Base-by-base conservation (phyloP, 2,797 vertebrate genomes). In the Phrynocephalus guinanensis region DNA sequence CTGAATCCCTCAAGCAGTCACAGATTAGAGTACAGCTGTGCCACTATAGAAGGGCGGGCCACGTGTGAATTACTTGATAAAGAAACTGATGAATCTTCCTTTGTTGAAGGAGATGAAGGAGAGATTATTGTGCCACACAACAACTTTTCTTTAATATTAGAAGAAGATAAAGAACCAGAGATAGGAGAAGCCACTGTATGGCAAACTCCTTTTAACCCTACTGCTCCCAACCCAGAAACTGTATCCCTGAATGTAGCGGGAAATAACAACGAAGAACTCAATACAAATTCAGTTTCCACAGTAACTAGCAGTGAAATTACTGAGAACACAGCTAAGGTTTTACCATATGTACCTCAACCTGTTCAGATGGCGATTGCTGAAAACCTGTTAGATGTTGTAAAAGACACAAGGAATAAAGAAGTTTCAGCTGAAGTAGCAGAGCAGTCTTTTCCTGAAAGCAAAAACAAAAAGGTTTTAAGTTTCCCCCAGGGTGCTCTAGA, bases 91-190 rank as follows among this genome's bases (percentile, higher is more conserved):
- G 96, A 96, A 76, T 89, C 91, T 30, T 95, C 95, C 63, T 76
- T 94, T 28, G 91, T 93, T 82, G 96, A 96, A 86, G 94, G 93
- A 83, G 96, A 63, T 15, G 60, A 96, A 16, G 97, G 96, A 10
- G 96, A 97, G 4, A 93, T 94, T 26, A 95, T 94, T 84, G 93
- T 96, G 48, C 71, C 95, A 87, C 97, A 97, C 6, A 94, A 95
- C 90, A 95, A 95, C 92, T 99, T 99, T 95, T 98, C 97, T 33
- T 97, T 99, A 87, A 97, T 98, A 93, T 91, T 99, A 93, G 98
- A 99, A 93, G 94, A 97, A 90, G 98, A 98, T 71, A 97, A 97
- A 85, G 96, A 95, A 79, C 86, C n/a, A 28, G 94, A 97, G 88
- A 38, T 90, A 77, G 88, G 86, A 91, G 88, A 94, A 67, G 89